phyloP scores from a whole-genome alignment of 2,113 vertebrate genomes.

The Columba livia region DNA sequence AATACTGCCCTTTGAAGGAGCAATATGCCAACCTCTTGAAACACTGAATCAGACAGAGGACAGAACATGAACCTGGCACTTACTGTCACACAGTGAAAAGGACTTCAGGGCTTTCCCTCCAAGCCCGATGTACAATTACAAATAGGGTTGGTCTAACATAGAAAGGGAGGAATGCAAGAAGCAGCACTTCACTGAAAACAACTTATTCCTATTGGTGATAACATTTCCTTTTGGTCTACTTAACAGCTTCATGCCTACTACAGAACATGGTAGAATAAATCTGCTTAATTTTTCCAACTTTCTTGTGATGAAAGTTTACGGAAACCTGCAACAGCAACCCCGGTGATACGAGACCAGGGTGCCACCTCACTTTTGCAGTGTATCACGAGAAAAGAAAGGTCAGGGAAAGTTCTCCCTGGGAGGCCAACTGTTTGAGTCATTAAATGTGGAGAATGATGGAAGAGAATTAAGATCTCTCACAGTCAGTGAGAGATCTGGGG shows the following conservation, averaged over 20 bases:
- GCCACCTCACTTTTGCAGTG: neutral
- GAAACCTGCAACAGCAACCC: neutral
- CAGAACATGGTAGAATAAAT: neutral
- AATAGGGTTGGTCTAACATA: neutral
- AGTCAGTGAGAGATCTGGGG: neutral
- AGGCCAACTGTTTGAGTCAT: neutral
- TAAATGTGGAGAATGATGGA: neutral
- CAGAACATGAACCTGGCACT: neutral
- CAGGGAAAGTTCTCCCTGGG: neutral
- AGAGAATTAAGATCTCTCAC: neutral
- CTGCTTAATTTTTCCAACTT: neutral
- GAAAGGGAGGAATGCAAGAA: neutral
- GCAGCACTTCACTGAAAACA: neutral
- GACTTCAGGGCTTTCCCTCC: neutral
- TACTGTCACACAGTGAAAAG: neutral
- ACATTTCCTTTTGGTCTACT: neutral
- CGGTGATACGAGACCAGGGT: rapidly evolving
- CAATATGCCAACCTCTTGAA: neutral
- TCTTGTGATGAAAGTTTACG: neutral
- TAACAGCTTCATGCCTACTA: neutral
- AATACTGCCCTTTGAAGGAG: neutral
- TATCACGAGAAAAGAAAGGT: neutral
- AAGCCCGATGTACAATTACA: neutral
- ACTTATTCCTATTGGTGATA: neutral
- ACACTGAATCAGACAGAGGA: neutral